phyloP scores from a whole-genome alignment of 2,888 invertebrate genomes.

The Nomada flava region DNA sequence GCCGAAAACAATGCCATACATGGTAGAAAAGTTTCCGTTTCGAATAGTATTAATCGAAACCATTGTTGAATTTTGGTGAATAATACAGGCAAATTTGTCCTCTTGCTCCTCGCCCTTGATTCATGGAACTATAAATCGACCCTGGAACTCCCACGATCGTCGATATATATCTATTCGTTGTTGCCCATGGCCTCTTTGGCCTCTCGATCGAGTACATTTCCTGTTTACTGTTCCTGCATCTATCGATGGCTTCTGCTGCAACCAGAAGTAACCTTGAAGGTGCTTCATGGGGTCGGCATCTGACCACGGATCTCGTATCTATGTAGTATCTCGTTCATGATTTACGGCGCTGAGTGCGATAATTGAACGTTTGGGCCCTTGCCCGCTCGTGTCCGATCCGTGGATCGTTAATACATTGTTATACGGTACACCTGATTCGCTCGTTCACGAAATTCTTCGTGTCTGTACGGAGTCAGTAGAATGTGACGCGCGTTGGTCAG shows the following conservation, averaged over 20 bases:
- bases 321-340: conserved; percentile 72
- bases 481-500: not conserved
- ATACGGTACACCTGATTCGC: conserved; percentile 7
- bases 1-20: not conserved
- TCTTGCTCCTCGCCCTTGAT: conserved; percentile 55
- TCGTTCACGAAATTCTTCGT: not conserved
- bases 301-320: conserved; percentile 67
- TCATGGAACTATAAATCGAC: conserved; percentile 76
- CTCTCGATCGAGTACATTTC: conserved; percentile 74
- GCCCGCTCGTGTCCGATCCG: conserved; percentile 29
- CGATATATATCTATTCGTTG: conserved; percentile 60
- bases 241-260: conserved; percentile 69
- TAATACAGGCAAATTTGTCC: conserved; percentile 1
- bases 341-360: conserved; percentile 69
- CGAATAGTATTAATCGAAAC: not conserved
- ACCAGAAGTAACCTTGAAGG: conserved; percentile 72
- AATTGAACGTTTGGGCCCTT: conserved; percentile 69
- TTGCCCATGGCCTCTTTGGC: conserved; percentile 34
- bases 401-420: conserved; percentile 41
- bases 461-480: not conserved
- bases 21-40: not conserved
- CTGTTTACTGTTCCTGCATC: conserved; percentile 74
- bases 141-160: conserved; percentile 74
- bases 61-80: not conserved
- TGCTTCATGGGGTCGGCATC: conserved; percentile 70